phyloP scores from a whole-genome alignment of 2,888 invertebrate genomes.

The Salticus scenicus region DNA sequence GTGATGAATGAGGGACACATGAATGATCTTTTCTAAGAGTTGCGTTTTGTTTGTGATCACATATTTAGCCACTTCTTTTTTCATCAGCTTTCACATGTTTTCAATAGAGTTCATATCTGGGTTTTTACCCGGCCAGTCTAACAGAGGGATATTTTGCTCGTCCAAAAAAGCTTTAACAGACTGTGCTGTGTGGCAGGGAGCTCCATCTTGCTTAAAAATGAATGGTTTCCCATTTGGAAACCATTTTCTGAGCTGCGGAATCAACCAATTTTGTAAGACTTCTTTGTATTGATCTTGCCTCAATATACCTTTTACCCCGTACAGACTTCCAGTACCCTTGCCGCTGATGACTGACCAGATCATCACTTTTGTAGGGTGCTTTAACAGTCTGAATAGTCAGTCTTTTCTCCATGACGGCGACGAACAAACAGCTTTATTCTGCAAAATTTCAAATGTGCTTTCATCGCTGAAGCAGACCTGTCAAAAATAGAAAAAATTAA shows the following conservation, averaged over 20 bases:
- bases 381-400: slow-evolving; percentile 12
- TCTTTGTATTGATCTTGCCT: slow-evolving; percentile 3
- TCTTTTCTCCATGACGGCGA: not conserved
- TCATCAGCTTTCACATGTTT: not conserved
- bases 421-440: not conserved
- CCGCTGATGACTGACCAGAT: slow-evolving; percentile 3
- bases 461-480: slow-evolving; percentile 11
- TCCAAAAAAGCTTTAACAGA: not conserved
- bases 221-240: not conserved
- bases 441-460: slow-evolving; percentile 7
- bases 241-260: slow-evolving; percentile 15
- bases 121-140: not conserved
- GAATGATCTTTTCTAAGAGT: not conserved
- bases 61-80: slow-evolving; percentile 7
- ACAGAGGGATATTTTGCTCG: not conserved
- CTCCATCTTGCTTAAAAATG: slow-evolving; percentile 9
- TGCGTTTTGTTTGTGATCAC: not conserved
- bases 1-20: not conserved
- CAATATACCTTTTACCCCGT: slow-evolving; percentile 2
- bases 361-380: slow-evolving; percentile 13
- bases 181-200: slow-evolving; percentile 5
- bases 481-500: slow-evolving; percentile 10
- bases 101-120: not conserved
- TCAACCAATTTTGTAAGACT: not conserved
- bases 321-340: slow-evolving; percentile 10